These are phyloP conservation scores for Siniperca chuatsi DNA, from an alignment of 2,113 vertebrate genomes.

Conservation along the genomic window DNA sequence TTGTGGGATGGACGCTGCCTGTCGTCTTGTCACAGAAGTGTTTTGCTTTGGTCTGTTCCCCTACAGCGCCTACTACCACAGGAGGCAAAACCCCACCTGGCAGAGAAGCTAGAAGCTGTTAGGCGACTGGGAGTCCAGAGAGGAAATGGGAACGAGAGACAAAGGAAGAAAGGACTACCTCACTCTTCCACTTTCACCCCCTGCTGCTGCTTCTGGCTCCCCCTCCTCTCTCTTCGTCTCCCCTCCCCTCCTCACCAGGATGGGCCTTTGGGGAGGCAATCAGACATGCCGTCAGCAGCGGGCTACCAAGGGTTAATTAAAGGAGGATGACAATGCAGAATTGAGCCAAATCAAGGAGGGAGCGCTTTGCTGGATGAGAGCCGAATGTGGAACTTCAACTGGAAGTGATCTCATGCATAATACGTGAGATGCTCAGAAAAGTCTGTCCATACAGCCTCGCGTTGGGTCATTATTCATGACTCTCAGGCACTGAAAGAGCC, in stretches of 20 bases:
- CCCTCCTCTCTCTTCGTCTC: conserved; percentile 26
- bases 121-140: conserved; percentile 53
- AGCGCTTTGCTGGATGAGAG: conserved; percentile 6
- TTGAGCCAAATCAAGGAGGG: conserved; percentile 39
- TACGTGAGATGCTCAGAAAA: conserved; percentile 49
- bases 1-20: conserved; percentile 19
- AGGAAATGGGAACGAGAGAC: conserved; percentile 53
- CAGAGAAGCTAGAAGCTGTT: conserved; percentile 40
- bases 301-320: conserved; percentile 69
- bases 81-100: conserved; percentile 50
- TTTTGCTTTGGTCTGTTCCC: conserved; percentile 30
- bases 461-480: conserved; percentile 61
- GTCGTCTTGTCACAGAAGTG: conserved; percentile 10
- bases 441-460: conserved; percentile 17
- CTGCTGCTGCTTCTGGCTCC: conserved; percentile 22
- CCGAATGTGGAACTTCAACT: conserved; percentile 13
- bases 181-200: conserved; percentile 70
- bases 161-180: conserved; percentile 63
- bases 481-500: not conserved
- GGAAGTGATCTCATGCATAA: conserved; percentile 72
- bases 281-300: conserved; percentile 54
- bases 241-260: conserved; percentile 48
- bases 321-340: conserved; percentile 65
- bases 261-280: conserved; percentile 58
- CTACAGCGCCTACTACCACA: conserved; percentile 25